Percentiles rank a stretch among this genome's conserved stretches.
Evolutionary conservation across 2,113 vertebrate species (phyloP).

Genomic region (Sus scrofa): T2T-Sscrofa CM000812.6:124392501-124393000

Average conservation of each 20-base stretch:
- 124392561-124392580: slow-evolving; percentile 23
- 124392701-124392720: slow-evolving; percentile 3
- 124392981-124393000: neutral
- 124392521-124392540: neutral
- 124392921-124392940: slow-evolving; percentile 25
- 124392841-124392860: neutral
- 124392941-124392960: neutral
- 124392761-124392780: neutral
- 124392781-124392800: neutral
- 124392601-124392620: slow-evolving; percentile 24
- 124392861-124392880: slow-evolving; percentile 3
- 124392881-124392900: neutral
- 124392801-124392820: slow-evolving; percentile 54
- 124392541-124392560: neutral
- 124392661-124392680: slow-evolving; percentile 39
- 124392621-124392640: neutral
- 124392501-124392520: neutral
- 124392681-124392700: neutral
- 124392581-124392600: slow-evolving; percentile 16
- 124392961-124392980: neutral
- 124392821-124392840: slow-evolving; percentile 5
- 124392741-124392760: slow-evolving; percentile 46
- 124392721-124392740: slow-evolving; percentile 29
- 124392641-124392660: slow-evolving; percentile 34
- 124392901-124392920: slow-evolving; percentile 2